Evolutionary conservation across 2,113 vertebrate genomes (phyloP).

Genomic region (Corythaeola cristata): DNA sequence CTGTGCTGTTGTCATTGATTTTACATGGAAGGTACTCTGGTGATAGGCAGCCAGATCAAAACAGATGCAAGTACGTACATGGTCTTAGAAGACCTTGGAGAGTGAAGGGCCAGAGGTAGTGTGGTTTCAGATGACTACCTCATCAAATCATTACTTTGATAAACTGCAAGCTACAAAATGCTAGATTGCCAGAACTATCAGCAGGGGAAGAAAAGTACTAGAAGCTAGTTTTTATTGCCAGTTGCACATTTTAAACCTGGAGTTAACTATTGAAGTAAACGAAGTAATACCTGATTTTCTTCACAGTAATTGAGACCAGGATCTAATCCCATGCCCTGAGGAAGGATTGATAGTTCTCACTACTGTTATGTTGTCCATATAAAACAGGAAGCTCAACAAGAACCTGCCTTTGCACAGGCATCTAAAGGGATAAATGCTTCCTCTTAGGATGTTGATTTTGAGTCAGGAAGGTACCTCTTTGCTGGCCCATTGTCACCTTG

Average conservation of each 20-base stretch:
- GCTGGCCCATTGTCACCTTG: neutral
- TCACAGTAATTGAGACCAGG: neutral
- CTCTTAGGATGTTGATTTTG: neutral
- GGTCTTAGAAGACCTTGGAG: neutral
- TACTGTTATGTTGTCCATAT: neutral
- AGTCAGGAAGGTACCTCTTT: neutral
- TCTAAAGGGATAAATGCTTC: neutral
- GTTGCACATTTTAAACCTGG: neutral
- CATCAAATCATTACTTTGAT: neutral
- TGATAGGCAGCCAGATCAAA: neutral
- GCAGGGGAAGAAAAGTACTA: neutral
- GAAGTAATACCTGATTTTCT: slow-evolving; percentile 32
- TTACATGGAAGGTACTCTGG: neutral
- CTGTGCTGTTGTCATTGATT: neutral
- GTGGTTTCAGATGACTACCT: neutral
- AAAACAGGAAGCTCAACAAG: neutral
- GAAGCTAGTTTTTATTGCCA: neutral
- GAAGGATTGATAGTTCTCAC: neutral
- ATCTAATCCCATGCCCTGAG: slow-evolving; percentile 12
- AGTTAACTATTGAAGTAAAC: slow-evolving; percentile 25
- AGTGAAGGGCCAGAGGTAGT: neutral
- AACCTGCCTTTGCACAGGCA: neutral
- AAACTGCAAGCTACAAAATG: neutral
- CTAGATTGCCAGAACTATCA: neutral
- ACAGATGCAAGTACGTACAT: neutral